Base-by-base conservation (phyloP, 2,888 invertebrate genomes). In the Ennomos fuscantarius region DNA sequence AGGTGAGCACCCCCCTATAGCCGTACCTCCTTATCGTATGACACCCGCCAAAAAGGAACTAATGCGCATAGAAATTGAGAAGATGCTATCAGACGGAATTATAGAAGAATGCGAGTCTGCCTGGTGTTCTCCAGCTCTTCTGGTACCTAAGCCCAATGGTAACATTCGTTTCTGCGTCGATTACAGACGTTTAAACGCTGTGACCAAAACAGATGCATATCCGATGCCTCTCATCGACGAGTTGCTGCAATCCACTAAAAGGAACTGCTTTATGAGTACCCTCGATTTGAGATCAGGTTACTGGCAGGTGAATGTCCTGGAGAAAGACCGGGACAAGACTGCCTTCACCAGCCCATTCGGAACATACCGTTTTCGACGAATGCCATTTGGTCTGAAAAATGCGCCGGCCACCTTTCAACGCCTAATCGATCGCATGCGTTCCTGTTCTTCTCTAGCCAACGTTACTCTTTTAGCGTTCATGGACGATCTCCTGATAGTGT, bases 21-120 rank as follows among this genome's bases (percentile, higher is more conserved):
- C 39, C 1, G 45, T 52, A 13, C 50, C 50, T 32, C 43, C 51
- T 1, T 51, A 51, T 35, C 44, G 44, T 2, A 9, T 51, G 13
- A 43, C 9, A 8, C 43, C 43, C 15, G 1, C 15, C 13, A 13
- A 40, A 13, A 13, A 40, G 8, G 13, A 8, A 1, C 5, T 40
- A 9, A 36, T 36, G 36, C 9, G n/a, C 1, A n/a, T 1, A 9
- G 36, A 36, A n/a, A 10, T 36, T 6, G 1, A 1, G 8, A 36
- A 36, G 36, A 36, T 36, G 36, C 10, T 36, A n/a, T 8, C 8
- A n/a, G 36, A 36, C n/a, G n/a, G n/a, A 1, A 10, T 36, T 1
- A n/a, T 36, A 6, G 36, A 36, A 3, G 36, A 36, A n/a, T 36
- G 36, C n/a, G 36, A 36, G n/a, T 36, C 36, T 6, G 36, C 36